Conservation (phyloP, 2,888 invertebrate genomes). For the Eupithecia dodoneata region DNA sequence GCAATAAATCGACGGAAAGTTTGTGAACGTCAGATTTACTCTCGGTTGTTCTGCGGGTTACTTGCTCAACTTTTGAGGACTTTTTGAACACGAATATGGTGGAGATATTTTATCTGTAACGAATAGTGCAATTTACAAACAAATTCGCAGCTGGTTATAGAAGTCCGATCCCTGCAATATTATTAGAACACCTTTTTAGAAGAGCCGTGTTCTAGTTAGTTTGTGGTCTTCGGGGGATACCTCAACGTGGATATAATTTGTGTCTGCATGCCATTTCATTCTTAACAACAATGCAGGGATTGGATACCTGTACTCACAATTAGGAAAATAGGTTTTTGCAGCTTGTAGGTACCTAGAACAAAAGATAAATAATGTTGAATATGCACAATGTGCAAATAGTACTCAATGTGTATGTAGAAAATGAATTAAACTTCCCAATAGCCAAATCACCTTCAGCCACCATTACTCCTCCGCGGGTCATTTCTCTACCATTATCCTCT, state of each 20-base stretch:
- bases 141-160: no score
- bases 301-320: no score
- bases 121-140: no score
- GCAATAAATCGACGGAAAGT: constrained; percentile 66
- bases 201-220: no score
- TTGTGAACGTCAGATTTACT: constrained; percentile 55
- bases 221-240: no score
- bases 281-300: no score
- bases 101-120: background rate
- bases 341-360: no score
- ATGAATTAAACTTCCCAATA: background rate
- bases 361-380: background rate
- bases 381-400: background rate
- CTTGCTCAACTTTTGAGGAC: constrained; percentile 33
- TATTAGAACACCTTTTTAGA: no score
- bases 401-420: background rate
- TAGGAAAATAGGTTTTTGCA: no score
- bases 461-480: background rate
- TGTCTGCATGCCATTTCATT: no score
- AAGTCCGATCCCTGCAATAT: no score
- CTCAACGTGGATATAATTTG: no score
- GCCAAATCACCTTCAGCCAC: background rate
- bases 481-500: background rate
- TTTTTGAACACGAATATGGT: constrained; percentile 29
- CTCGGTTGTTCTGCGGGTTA: constrained; percentile 45